A percentile compares a stretch with the other conserved stretches of the same genome.
These are phyloP conservation scores for Mormyrops boulengeri DNA, from an alignment of 2,797 vertebrate species.

Conservation along the genomic window DNA sequence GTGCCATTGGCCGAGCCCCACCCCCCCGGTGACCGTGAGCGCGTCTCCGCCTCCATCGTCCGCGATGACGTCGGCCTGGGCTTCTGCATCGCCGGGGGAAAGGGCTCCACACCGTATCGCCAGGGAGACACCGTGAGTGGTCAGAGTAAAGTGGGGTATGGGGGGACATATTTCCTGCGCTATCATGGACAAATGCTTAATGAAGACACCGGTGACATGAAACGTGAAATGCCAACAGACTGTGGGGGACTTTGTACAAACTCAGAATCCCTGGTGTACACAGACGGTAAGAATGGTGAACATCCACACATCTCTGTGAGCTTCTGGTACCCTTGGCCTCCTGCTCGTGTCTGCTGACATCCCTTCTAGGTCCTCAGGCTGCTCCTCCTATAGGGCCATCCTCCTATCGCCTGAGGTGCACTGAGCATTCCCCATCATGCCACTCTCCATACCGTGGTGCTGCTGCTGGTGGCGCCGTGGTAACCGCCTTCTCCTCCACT, in stretches of 20 bases:
- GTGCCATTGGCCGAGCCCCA: constrained; percentile 56
- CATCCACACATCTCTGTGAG: background rate
- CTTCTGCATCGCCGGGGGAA: constrained; percentile 95
- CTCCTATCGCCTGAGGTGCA: background rate
- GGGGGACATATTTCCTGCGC: background rate
- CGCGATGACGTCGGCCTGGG: constrained; percentile 91
- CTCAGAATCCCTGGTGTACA: background rate
- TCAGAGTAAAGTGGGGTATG: background rate
- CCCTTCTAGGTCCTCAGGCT: background rate
- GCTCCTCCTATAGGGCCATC: background rate
- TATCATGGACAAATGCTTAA: background rate
- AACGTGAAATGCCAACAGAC: background rate
- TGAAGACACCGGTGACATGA: background rate
- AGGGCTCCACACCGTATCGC: constrained; percentile 85
- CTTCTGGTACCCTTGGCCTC: background rate
- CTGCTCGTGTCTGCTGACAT: background rate
- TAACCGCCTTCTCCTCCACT: constrained; percentile 15
- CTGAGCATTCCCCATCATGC: background rate
- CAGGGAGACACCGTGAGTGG: constrained; percentile 76
- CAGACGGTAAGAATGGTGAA: background rate
- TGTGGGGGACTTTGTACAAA: background rate
- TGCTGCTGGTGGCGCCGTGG: background rate
- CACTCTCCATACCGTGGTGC: background rate
- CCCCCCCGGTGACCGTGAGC: constrained; percentile 44
- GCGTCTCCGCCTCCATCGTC: constrained; percentile 74